Conservation (phyloP, 2,888 invertebrate genomes). For the Thumatha senex region DNA sequence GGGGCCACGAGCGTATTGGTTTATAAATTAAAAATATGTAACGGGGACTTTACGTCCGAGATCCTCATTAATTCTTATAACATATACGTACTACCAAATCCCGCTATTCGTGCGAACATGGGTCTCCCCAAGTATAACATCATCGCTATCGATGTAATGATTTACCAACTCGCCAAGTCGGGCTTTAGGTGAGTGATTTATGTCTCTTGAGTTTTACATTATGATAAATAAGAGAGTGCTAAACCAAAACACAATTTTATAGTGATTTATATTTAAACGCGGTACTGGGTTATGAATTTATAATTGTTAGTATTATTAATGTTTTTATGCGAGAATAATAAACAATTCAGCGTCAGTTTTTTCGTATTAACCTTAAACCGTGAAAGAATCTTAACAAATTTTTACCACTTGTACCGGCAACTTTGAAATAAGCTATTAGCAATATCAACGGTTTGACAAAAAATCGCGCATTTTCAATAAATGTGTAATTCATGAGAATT, state of each 20-base stretch:
- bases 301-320: constrained; percentile 1
- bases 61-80: background rate
- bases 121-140: constrained; percentile 35
- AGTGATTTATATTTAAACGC: constrained; percentile 15
- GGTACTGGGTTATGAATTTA: background rate
- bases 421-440: too few species aligned
- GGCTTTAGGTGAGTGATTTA: constrained; percentile 57
- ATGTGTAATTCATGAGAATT: too few species aligned
- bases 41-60: constrained; percentile 1
- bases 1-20: too few species aligned
- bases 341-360: background rate
- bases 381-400: too few species aligned
- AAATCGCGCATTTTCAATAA: too few species aligned
- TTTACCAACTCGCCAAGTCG: constrained; percentile 53
- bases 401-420: too few species aligned
- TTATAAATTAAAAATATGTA: background rate
- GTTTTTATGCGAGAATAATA: background rate
- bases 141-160: constrained; percentile 46
- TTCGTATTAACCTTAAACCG: too few species aligned
- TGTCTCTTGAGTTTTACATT: constrained; percentile 31
- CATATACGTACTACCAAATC: constrained; percentile 26
- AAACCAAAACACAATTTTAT: constrained; percentile 24
- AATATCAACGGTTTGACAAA: too few species aligned
- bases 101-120: constrained; percentile 27
- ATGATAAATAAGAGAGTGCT: constrained; percentile 39